Evolutionary conservation across 1,140 invertebrate genomes (phyloP).

Genomic region (Plutomurus gul): DNA sequence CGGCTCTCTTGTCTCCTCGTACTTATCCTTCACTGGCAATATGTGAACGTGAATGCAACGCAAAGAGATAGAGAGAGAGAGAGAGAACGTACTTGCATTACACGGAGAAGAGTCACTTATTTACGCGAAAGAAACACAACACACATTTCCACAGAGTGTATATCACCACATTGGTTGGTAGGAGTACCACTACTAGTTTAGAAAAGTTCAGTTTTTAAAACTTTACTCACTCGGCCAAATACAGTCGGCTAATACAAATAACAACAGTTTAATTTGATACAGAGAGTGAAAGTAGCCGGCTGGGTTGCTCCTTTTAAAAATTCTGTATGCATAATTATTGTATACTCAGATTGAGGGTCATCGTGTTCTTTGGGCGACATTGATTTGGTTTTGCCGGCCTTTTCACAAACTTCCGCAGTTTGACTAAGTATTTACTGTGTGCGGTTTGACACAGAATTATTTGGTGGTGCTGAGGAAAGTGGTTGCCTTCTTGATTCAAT

Average conservation of each 20-base stretch:
- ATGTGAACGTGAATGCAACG: not conserved
- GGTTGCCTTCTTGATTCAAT: too few relatives aligned
- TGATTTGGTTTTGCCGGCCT: too few relatives aligned
- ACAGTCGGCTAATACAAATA: not conserved
- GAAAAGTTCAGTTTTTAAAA: conserved; percentile 19
- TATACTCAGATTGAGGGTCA: not conserved
- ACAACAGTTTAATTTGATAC: not conserved
- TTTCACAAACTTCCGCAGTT: too few relatives aligned
- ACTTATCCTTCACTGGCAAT: not conserved
- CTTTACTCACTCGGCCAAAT: not conserved
- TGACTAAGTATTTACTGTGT: too few relatives aligned
- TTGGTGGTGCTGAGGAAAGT: too few relatives aligned
- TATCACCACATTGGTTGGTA: not conserved
- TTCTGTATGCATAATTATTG: not conserved
- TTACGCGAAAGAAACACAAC: conserved; percentile 9
- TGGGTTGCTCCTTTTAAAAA: too few relatives aligned
- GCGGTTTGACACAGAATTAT: too few relatives aligned
- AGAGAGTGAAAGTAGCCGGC: conserved; percentile 18
- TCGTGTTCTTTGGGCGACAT: not conserved
- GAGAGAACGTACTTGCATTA: not conserved
- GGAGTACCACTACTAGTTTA: not conserved
- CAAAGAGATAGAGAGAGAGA: not conserved
- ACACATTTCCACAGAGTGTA: not conserved
- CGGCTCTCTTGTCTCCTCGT: not conserved
- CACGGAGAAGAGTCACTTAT: too few relatives aligned